A percentile compares a stretch with the other conserved stretches of the same genome.
Evolutionary conservation across 2,113 vertebrate species (phyloP).

Genomic region (Catharus bicknelli): DNA sequence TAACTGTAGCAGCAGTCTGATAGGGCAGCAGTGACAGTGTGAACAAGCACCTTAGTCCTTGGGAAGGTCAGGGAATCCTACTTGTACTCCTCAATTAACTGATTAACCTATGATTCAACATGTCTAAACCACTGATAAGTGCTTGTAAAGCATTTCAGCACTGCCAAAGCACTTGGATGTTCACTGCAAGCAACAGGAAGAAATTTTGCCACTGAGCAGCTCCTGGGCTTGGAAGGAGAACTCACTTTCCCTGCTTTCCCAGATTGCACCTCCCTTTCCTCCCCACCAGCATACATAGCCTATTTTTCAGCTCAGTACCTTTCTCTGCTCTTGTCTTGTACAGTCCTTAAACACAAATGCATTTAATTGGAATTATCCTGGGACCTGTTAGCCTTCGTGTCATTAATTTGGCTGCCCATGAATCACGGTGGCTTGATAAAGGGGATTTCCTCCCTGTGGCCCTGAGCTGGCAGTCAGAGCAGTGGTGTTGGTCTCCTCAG

Average conservation of each 20-base stretch:
- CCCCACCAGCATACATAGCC: rapidly evolving
- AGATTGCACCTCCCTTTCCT: neutral
- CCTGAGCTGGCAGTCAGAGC: neutral
- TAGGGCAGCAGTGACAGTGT: neutral
- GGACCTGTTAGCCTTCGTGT: neutral
- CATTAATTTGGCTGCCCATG: neutral
- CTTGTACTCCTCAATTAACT: neutral
- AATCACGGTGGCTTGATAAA: neutral
- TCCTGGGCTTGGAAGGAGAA: neutral
- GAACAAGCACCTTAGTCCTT: neutral
- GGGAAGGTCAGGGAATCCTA: neutral
- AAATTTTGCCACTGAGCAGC: neutral
- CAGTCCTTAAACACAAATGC: neutral
- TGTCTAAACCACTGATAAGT: neutral
- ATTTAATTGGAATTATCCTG: neutral
- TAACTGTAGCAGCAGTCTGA: neutral
- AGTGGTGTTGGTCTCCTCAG: neutral
- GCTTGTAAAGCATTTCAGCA: neutral
- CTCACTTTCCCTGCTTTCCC: neutral
- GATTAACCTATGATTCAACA: neutral
- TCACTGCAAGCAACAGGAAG: neutral
- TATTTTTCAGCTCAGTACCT: neutral
- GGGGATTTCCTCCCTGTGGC: neutral
- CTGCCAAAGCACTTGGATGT: neutral
- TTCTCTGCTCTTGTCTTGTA: neutral